Conservation (phyloP, 2,797 vertebrate genomes). For the Myripristis murdjan region DNA sequence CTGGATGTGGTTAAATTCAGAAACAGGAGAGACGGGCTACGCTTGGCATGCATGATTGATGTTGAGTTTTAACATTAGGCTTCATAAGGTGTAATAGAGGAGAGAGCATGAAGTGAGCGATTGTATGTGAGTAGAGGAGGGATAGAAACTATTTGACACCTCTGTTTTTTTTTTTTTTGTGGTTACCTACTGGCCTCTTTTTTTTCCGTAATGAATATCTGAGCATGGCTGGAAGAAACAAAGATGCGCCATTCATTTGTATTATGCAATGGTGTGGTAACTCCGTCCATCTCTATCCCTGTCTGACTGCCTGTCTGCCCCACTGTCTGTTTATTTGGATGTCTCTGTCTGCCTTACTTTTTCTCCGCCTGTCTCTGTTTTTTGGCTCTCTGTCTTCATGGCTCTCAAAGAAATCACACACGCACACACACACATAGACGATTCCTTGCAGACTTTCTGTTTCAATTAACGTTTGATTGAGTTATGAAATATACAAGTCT, state of each 20-base stretch:
- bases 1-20: conserved; percentile 81
- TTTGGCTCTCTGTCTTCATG: not conserved
- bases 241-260: not conserved
- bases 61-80: conserved; percentile 80
- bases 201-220: not conserved
- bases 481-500: conserved; percentile 76
- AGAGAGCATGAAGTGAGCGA: conserved; percentile 74
- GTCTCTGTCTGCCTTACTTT: conserved; percentile 20
- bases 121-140: conserved; percentile 70
- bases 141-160: conserved; percentile 39
- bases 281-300: not conserved
- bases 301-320: conserved; percentile 29
- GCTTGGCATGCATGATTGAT: conserved; percentile 83
- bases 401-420: conserved; percentile 41
- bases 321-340: conserved; percentile 31
- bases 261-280: not conserved
- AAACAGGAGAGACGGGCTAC: conserved; percentile 71
- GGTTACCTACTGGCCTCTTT: conserved; percentile 1
- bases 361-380: conserved; percentile 20
- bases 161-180: conserved; percentile 9
- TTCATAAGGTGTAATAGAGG: conserved; percentile 81
- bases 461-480: conserved; percentile 83
- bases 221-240: not conserved
- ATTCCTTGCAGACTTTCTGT: conserved; percentile 63
- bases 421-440: conserved; percentile 40